Conservation (phyloP, 2,113 vertebrate species). For the Chaetodon trifascialis region DNA sequence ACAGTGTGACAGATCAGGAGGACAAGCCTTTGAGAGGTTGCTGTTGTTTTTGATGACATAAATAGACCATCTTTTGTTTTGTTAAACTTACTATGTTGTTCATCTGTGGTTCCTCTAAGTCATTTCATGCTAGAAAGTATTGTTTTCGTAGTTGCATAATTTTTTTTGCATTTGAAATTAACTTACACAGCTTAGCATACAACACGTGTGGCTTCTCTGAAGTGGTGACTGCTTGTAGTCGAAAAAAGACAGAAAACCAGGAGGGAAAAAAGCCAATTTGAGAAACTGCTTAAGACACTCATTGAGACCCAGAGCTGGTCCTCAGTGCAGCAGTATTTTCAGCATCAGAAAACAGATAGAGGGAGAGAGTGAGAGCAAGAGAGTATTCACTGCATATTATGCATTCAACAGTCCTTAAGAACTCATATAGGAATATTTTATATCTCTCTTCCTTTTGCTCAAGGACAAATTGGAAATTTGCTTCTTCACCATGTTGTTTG, state of each 20-base stretch:
- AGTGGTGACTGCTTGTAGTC: background rate
- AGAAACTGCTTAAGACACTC: constrained; percentile 22
- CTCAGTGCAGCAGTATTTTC: constrained; percentile 14
- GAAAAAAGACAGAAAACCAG: background rate
- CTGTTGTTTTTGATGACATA: constrained; percentile 6
- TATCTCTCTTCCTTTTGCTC: constrained; percentile 19
- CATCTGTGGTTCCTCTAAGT: background rate
- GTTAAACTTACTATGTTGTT: background rate
- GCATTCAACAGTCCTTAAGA: constrained; percentile 13
- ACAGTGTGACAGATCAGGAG: constrained; percentile 2
- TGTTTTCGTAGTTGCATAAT: background rate
- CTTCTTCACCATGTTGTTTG: constrained; percentile 1
- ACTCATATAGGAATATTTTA: constrained; percentile 2
- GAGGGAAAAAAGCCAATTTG: constrained; percentile 4
- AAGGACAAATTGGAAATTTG: constrained; percentile 30
- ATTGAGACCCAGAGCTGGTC: constrained; percentile 51
- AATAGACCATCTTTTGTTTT: background rate
- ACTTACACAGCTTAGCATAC: constrained; percentile 1
- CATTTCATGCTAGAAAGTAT: background rate
- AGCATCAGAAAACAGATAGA: constrained; percentile 16
- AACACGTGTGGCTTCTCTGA: background rate
- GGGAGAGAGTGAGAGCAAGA: background rate
- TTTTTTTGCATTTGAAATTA: background rate
- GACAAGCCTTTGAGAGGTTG: background rate
- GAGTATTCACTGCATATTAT: constrained; percentile 22